These are phyloP conservation scores for Temnothorax ravouxi DNA, from an alignment of 2,888 invertebrate species.

Conservation along the genomic window DNA sequence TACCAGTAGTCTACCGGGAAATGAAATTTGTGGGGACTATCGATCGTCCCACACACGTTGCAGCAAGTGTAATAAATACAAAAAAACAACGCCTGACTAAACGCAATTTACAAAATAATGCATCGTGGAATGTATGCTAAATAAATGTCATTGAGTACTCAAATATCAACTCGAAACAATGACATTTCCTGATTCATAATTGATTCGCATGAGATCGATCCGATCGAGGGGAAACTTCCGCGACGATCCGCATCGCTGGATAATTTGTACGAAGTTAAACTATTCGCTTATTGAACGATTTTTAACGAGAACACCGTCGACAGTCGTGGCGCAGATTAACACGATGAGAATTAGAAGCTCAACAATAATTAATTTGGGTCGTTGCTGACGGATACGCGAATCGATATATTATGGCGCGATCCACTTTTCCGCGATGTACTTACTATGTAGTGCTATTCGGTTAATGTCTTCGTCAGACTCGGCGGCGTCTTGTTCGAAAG, in stretches of 20 bases:
- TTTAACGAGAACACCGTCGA: not conserved
- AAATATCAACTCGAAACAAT: not conserved
- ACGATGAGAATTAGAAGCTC: slow-evolving; percentile 59
- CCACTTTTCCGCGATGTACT: slow-evolving; percentile 6
- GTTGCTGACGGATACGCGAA: slow-evolving; percentile 40
- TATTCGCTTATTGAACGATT: not conserved
- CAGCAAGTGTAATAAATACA: not conserved
- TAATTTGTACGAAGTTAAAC: not conserved
- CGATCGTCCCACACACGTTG: slow-evolving; percentile 3
- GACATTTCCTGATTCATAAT: not conserved
- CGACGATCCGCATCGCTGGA: not conserved
- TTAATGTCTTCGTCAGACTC: slow-evolving; percentile 14
- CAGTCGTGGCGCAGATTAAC: slow-evolving; percentile 4
- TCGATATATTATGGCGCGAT: slow-evolving; percentile 52
- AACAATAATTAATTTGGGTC: slow-evolving; percentile 66
- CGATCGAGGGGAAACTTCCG: not conserved
- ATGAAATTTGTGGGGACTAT: slow-evolving; percentile 22
- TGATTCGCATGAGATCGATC: slow-evolving; percentile 2
- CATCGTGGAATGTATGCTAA: not conserved
- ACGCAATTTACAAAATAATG: not conserved
- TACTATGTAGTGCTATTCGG: not conserved
- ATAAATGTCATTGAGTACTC: not conserved
- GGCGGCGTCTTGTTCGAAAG: slow-evolving; percentile 1
- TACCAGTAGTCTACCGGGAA: not conserved
- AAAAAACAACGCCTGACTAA: not conserved